Evolutionary conservation across 1,140 invertebrate genomes (phyloP).

Genomic region (Saccostrea echinata): DNA sequence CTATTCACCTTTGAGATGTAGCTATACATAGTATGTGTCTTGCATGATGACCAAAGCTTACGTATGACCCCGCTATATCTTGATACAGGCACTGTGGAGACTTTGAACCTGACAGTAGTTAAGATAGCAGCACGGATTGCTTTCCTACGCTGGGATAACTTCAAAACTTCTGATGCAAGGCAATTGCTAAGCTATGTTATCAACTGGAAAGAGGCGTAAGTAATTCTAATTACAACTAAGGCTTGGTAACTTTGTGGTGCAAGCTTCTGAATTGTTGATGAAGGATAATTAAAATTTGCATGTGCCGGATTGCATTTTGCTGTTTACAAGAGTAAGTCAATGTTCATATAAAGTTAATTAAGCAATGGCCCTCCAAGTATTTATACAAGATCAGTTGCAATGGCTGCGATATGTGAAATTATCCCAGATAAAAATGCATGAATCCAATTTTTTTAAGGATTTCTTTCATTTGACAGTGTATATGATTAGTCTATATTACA

Average conservation of each 20-base stretch:
- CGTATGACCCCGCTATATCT: slow-evolving; percentile 28
- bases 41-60: neutral
- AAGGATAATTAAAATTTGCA: neutral
- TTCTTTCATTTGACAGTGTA: neutral
- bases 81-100: slow-evolving; percentile 32
- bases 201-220: slow-evolving; percentile 87
- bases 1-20: slow-evolving; percentile 19
- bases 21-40: neutral
- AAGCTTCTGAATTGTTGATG: neutral
- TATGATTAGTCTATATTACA: too few relatives aligned
- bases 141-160: slow-evolving; percentile 85
- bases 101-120: slow-evolving; percentile 51
- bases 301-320: neutral
- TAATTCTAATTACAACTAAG: slow-evolving; percentile 34
- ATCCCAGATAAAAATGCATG: neutral
- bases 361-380: neutral
- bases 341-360: neutral
- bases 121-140: slow-evolving; percentile 74
- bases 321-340: neutral
- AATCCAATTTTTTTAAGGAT: neutral
- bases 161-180: slow-evolving; percentile 85
- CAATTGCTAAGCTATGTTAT: slow-evolving; percentile 91
- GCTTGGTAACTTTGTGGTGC: neutral
- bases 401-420: slow-evolving; percentile 14
- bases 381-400: neutral